Evolutionary conservation across 2,888 invertebrate genomes (phyloP).

Genomic region (Xestobium rufovillosum): DNA sequence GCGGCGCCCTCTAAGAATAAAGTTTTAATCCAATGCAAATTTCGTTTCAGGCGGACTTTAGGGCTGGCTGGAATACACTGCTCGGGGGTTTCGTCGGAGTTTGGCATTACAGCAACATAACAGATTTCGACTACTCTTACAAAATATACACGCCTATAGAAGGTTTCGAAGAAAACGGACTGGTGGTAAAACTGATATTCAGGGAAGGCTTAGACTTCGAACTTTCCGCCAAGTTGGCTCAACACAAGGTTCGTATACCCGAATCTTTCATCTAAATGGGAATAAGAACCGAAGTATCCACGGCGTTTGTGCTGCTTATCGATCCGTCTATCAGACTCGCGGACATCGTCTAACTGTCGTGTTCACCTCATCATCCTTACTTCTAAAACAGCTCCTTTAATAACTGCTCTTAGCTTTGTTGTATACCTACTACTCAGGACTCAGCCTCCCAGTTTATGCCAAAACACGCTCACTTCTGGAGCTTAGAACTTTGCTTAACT

Average conservation of each 20-base stretch:
- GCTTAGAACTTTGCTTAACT: no score
- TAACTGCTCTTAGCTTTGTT: no score
- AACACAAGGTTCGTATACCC: constrained; percentile 49
- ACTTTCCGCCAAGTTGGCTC: constrained; percentile 59
- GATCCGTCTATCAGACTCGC: no score
- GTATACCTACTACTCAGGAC: no score
- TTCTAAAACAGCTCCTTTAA: no score
- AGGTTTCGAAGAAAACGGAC: constrained; percentile 69
- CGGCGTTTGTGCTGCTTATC: constrained; percentile 30
- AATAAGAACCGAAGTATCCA: constrained; percentile 25
- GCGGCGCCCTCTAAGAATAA: no score
- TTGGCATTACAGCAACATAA: constrained; percentile 61
- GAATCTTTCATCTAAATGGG: constrained; percentile 28
- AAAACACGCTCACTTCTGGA: no score
- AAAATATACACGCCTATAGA: constrained; percentile 70
- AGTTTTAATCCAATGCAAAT: no score
- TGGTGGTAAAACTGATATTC: constrained; percentile 62
- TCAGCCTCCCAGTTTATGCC: no score
- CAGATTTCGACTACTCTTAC: constrained; percentile 72
- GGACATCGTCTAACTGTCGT: no score
- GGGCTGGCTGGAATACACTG: constrained; percentile 67
- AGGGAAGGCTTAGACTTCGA: constrained; percentile 61
- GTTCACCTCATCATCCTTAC: no score
- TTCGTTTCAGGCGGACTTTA: constrained; percentile 61
- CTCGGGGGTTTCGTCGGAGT: constrained; percentile 71